Percentiles rank a stretch among this genome's conserved stretches.
These are phyloP conservation scores for Sebastolobus altivelis DNA, from an alignment of 2,797 vertebrate species.

Conservation along the genomic window DNA sequence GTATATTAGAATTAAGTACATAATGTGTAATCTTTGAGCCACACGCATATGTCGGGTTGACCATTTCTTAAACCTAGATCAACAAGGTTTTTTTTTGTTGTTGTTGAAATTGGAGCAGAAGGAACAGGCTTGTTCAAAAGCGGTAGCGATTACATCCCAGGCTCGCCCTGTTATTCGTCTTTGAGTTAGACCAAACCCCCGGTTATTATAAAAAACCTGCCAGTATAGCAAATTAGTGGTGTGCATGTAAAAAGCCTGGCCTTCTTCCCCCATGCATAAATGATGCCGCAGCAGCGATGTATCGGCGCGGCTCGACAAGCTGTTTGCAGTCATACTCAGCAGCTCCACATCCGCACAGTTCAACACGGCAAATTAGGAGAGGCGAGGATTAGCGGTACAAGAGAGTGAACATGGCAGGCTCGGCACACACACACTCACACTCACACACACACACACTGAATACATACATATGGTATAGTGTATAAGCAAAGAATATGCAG, in stretches of 20 bases:
- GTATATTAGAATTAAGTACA: background rate
- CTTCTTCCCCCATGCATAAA: constrained; percentile 81
- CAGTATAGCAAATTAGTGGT: constrained; percentile 79
- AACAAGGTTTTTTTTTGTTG: constrained; percentile 10
- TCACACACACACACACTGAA: constrained; percentile 27
- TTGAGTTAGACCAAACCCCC: constrained; percentile 52
- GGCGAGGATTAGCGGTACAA: constrained; percentile 78
- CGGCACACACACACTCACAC: constrained; percentile 47
- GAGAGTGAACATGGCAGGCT: constrained; percentile 77
- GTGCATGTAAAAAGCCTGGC: constrained; percentile 77
- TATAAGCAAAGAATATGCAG: constrained; percentile 54
- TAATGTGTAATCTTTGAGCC: constrained; percentile 10
- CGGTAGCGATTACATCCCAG: constrained; percentile 34
- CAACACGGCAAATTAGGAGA: constrained; percentile 82
- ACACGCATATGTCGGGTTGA: constrained; percentile 2
- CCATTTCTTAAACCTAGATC: constrained; percentile 13
- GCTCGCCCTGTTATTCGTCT: constrained; percentile 47
- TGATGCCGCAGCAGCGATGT: constrained; percentile 72
- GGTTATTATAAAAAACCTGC: constrained; percentile 73
- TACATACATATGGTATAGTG: constrained; percentile 51
- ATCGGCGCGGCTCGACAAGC: constrained; percentile 78
- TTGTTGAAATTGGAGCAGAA: constrained; percentile 35
- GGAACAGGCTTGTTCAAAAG: constrained; percentile 35
- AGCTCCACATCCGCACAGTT: constrained; percentile 73
- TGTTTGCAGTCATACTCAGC: constrained; percentile 77